These are phyloP conservation scores for Onchidella celtica DNA, from an alignment of 2,888 invertebrate genomes.

Conservation along the genomic window DNA sequence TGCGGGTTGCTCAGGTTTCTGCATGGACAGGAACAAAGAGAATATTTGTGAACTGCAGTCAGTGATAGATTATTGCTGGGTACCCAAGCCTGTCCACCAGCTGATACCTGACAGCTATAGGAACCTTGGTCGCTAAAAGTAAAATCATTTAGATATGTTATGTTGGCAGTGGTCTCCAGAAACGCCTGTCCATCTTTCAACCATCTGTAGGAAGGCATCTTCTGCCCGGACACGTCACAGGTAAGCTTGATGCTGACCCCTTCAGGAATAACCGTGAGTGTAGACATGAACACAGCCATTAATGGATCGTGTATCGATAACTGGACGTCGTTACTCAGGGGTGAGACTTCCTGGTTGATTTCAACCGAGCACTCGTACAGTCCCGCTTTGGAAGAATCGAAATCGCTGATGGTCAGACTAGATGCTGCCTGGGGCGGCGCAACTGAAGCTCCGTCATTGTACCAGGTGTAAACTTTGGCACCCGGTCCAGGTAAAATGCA, in stretches of 20 bases:
- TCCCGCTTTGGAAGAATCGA: neutral
- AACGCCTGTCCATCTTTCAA: neutral
- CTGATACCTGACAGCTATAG: neutral
- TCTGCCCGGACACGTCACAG: neutral
- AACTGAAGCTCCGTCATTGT: neutral
- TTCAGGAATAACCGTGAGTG: neutral
- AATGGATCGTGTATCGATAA: neutral
- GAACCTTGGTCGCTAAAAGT: neutral
- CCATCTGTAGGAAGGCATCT: neutral
- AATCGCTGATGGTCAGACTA: neutral
- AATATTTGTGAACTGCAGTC: neutral
- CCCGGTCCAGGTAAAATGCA: neutral
- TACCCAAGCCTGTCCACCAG: neutral
- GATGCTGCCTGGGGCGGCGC: neutral
- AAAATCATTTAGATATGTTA: neutral
- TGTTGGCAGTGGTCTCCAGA: neutral
- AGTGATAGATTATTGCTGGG: neutral
- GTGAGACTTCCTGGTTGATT: neutral
- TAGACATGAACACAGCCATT: neutral
- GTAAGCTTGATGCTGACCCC: neutral
- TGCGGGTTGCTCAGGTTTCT: neutral
- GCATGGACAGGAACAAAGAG: neutral
- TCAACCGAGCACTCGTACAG: neutral
- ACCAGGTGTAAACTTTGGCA: neutral
- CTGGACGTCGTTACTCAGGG: neutral